Conservation (phyloP, 2,888 invertebrate genomes). For the Limnephilus marmoratus region DNA sequence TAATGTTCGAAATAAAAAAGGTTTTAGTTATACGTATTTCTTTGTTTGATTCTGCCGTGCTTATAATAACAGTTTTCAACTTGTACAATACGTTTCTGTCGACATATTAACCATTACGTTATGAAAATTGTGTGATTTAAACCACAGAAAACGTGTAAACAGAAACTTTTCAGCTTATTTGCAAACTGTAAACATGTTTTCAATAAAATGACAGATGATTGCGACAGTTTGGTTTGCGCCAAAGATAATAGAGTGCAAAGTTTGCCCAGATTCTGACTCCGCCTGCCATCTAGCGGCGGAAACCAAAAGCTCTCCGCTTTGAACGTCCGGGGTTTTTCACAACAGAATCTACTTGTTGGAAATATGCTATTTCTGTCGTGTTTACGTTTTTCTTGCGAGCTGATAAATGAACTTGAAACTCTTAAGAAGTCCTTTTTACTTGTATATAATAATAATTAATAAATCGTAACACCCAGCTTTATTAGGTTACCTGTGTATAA, state of each 20-base stretch:
- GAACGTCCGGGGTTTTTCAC: slow-evolving; percentile 9
- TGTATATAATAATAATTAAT: not conserved
- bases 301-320: not conserved
- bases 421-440: not conserved
- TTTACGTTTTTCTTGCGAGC: slow-evolving; percentile 3
- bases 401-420: not conserved
- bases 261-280: not conserved
- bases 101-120: slow-evolving; percentile 17
- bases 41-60: not conserved
- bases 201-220: slow-evolving; percentile 49
- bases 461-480: not conserved
- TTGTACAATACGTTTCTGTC: not conserved
- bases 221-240: not conserved
- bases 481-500: not conserved
- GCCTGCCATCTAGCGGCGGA: slow-evolving; percentile 44
- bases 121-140: slow-evolving; percentile 20
- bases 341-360: not conserved
- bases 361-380: slow-evolving; percentile 21
- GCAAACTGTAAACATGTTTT: slow-evolving; percentile 47
- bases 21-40: not conserved
- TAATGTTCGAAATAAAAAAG: not conserved
- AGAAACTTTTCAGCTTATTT: slow-evolving; percentile 46
- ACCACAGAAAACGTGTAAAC: slow-evolving; percentile 44
- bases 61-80: not conserved
- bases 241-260: too few relatives aligned